Evolutionary conservation across 37 sponge, comb jelly and placozoan genomes (phyloP).

Genomic region (Theonella swinhoei): DNA sequence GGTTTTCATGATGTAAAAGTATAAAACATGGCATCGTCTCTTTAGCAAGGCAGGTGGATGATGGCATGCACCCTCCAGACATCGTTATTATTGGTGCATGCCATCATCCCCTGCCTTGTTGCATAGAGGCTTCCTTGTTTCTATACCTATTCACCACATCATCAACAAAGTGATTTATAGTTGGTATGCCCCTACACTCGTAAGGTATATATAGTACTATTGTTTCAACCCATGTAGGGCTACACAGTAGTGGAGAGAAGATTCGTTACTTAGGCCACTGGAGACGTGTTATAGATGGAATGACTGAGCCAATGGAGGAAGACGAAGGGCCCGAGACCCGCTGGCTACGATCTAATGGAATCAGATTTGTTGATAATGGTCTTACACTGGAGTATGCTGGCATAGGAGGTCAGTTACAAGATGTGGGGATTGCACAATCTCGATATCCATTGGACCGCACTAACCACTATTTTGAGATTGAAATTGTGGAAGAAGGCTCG

Average conservation of each 20-base stretch:
- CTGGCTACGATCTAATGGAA: constrained; percentile 48
- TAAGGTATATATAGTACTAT: too few species aligned
- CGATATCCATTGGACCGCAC: neutral
- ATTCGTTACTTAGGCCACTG: constrained; percentile 55
- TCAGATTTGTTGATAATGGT: constrained; percentile 16
- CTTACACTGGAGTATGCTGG: constrained; percentile 31
- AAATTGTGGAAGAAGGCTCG: constrained; percentile 45
- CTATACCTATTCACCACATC: too few species aligned
- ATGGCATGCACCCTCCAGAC: too few species aligned
- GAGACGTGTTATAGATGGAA: neutral
- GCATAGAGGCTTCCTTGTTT: too few species aligned
- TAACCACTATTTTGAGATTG: constrained; percentile 68
- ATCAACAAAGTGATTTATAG: too few species aligned
- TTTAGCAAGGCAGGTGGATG: too few species aligned
- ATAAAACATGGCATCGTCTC: too few species aligned
- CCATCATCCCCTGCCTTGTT: too few species aligned
- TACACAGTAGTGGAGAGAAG: constrained; percentile 62
- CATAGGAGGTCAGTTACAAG: neutral
- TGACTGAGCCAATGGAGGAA: constrained; percentile 20
- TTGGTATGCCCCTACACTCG: too few species aligned
- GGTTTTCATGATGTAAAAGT: too few species aligned
- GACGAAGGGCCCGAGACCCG: neutral
- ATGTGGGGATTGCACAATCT: constrained; percentile 47
- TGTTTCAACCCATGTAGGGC: constrained; percentile 33
- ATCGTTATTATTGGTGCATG: too few species aligned